phyloP scores from a whole-genome alignment of 2,888 invertebrate species.

The Megalurothrips usitatus region DNA sequence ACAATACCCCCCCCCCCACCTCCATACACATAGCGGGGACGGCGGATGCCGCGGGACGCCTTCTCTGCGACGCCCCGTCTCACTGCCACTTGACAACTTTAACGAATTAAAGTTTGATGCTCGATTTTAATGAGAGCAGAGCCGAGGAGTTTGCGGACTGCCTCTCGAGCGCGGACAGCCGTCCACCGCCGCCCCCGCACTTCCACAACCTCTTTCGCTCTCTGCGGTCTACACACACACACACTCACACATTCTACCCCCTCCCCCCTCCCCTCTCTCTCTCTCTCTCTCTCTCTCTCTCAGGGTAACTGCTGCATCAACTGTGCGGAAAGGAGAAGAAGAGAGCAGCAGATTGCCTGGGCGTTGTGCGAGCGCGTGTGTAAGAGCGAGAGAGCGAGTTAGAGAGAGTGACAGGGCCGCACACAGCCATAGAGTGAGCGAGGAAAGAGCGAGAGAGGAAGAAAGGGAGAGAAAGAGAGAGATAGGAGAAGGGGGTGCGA shows the following conservation, averaged over 20 bases:
- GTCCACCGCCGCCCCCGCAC: neutral
- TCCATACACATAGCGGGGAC: neutral
- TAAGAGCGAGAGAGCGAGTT: neutral
- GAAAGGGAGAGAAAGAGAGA: neutral
- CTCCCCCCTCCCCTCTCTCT: no score
- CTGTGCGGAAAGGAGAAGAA: no score
- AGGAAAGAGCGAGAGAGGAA: neutral
- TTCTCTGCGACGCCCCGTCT: neutral
- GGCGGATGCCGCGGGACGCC: neutral
- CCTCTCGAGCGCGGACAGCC: neutral
- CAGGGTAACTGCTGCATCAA: no score
- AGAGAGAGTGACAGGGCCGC: neutral
- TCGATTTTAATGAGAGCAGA: neutral
- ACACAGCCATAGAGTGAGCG: neutral
- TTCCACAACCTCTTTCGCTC: neutral
- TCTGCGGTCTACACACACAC: no score
- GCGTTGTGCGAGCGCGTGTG: neutral
- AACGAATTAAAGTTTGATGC: conserved; percentile 8
- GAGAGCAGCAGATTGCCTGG: no score
- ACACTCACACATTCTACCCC: no score
- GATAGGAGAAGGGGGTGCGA: neutral
- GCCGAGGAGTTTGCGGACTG: neutral
- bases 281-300: no score
- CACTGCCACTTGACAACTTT: neutral
- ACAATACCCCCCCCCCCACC: neutral